Base-by-base conservation (phyloP, 1,140 invertebrate genomes). In the Drosophila nasuta region DNA sequence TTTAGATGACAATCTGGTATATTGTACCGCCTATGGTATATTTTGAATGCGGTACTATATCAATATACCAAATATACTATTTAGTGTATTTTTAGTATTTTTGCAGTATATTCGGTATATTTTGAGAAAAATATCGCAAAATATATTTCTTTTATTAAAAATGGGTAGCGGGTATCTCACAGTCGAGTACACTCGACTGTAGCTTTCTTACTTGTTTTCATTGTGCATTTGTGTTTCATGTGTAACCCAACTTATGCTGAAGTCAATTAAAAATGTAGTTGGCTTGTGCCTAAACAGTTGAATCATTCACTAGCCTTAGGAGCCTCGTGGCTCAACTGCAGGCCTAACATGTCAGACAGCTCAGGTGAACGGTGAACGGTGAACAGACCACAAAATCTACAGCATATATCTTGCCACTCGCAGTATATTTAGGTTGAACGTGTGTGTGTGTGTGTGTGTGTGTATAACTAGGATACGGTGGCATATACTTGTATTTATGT, bases 241-340 rank as follows among this genome's bases (percentile, higher is more conserved):
- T 56, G 58, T 46, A 46, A 56, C 79, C 70, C 82, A 88, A 82
- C 83, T 87, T 79, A 79, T 87, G 87, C 82, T 66, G 69, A 80
- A 87, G 83, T 88, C 83, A 87, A 88, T 87, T 87, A 87, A 75
- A 88, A 87, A 77, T 65, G 67, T 66, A 54, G 67, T 35, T 11
- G 43, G 13, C 35, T 1, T 51, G 25, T 33, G 58, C 30, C 49
- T 56, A 57, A 63, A n/a, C 51, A 70, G 58, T 51, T 63, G 69
- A 66, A 72, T 57, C 17, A 49, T 54, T 41, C 46, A 51, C 8
- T 48, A 41, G 7, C 33, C 25, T 10, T 6, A n/a, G 41, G 28
- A 25, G 45, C 5, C 28, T 17, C 41, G 8, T 15, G 58, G 56
- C 59, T 68, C 64, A 73, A 59, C 35, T 7, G 17, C 54, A 59